phyloP scores from a whole-genome alignment of 2,888 invertebrate genomes.

The Cinara cedri region DNA sequence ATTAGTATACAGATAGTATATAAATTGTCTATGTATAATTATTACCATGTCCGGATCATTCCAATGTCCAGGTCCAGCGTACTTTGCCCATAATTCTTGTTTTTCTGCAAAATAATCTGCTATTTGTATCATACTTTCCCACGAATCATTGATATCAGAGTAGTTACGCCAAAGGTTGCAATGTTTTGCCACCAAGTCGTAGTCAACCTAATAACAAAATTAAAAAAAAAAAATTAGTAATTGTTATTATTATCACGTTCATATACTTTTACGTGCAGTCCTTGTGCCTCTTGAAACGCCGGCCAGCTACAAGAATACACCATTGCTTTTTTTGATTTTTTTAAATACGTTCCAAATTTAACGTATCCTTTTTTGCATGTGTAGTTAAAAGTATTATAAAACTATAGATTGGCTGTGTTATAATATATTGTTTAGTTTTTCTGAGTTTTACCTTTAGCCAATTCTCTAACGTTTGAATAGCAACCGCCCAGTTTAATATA shows the following conservation, averaged over 20 bases:
- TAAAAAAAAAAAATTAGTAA: too few relatives aligned
- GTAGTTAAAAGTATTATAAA: slow-evolving; percentile 25
- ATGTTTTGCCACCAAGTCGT: slow-evolving; percentile 66
- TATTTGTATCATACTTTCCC: slow-evolving; percentile 68
- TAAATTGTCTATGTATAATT: too few relatives aligned
- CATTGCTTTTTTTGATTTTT: slow-evolving; percentile 76
- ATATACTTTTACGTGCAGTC: slow-evolving; percentile 64
- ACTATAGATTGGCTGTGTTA: slow-evolving; percentile 6
- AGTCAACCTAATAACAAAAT: slow-evolving; percentile 67
- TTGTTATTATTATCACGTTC: background rate
- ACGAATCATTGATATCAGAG: slow-evolving; percentile 73
- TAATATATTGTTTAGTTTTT: too few relatives aligned
- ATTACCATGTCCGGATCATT: slow-evolving; percentile 77
- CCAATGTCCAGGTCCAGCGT: slow-evolving; percentile 75
- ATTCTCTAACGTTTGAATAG: slow-evolving; percentile 64
- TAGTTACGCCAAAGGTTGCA: slow-evolving; percentile 77
- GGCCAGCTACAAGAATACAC: slow-evolving; percentile 87
- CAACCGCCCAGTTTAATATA: slow-evolving; percentile 85
- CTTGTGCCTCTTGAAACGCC: slow-evolving; percentile 72
- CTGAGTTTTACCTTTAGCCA: slow-evolving; percentile 61
- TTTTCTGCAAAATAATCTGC: slow-evolving; percentile 71
- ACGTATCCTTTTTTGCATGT: slow-evolving; percentile 70
- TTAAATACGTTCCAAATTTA: slow-evolving; percentile 72
- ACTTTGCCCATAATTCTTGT: slow-evolving; percentile 68
- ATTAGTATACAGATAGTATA: too few relatives aligned